Percentiles rank a stretch among this genome's conserved stretches.
phyloP scores from a whole-genome alignment of 2,797 vertebrate genomes.

The Halcyon smyrnensis region DNA sequence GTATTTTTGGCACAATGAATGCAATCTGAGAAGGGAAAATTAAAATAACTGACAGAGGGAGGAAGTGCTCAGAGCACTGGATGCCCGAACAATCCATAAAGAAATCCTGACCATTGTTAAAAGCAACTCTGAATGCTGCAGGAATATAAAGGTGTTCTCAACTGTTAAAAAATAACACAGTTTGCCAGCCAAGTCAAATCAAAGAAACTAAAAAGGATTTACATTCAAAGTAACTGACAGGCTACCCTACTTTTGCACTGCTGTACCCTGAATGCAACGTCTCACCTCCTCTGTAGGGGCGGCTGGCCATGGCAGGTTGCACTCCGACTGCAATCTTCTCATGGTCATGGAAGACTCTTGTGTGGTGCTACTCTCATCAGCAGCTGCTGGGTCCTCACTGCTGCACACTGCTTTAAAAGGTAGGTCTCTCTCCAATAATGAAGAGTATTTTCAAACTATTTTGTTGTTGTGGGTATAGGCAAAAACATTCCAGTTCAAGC shows the following conservation, averaged over 20 bases:
- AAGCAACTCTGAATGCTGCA: not conserved
- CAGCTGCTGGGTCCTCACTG: conserved; percentile 97
- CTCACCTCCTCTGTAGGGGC: conserved; percentile 78
- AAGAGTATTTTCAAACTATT: not conserved
- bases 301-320: conserved; percentile 99
- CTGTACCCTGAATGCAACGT: not conserved
- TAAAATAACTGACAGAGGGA: not conserved
- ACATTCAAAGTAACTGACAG: not conserved
- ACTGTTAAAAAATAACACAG: not conserved
- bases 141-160: not conserved
- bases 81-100: not conserved
- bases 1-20: conserved; percentile 13
- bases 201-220: not conserved
- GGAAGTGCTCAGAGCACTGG: not conserved
- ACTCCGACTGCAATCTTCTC: conserved; percentile 88
- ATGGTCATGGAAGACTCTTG: conserved; percentile 91
- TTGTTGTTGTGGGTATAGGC: not conserved
- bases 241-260: not conserved
- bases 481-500: not conserved
- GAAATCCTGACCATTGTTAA: not conserved
- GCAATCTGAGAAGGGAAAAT: not conserved
- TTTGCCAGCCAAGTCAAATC: not conserved
- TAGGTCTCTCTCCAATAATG: conserved; percentile 40
- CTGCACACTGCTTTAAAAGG: conserved; percentile 99
- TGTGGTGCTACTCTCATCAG: conserved; percentile 96